Conservation (phyloP, 2,797 vertebrate species). For the Simalia tracyae region DNA sequence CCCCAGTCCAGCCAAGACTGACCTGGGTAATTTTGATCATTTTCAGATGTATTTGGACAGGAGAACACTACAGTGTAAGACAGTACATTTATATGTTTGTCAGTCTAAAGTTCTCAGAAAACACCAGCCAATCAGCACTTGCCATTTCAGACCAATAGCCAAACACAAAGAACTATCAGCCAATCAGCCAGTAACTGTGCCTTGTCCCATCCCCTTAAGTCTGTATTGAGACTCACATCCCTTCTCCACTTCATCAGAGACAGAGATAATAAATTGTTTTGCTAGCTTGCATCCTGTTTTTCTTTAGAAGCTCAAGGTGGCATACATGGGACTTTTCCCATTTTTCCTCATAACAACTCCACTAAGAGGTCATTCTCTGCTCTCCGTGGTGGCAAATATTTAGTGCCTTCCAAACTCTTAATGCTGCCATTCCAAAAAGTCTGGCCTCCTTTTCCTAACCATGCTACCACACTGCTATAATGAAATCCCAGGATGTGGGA, state of each 20-base stretch:
- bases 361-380: not conserved
- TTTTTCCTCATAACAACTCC: not conserved
- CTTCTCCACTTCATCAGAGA: not conserved
- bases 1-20: not conserved
- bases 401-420: not conserved
- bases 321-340: not conserved
- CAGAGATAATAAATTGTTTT: not conserved
- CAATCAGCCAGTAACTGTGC: not conserved
- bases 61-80: not conserved
- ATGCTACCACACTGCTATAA: not conserved
- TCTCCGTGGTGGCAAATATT: not conserved
- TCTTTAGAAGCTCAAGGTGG: not conserved
- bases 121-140: not conserved
- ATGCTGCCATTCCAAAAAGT: not conserved
- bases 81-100: not conserved
- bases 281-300: not conserved
- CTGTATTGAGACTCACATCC: not conserved
- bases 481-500: not conserved
- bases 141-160: not conserved
- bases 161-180: not conserved
- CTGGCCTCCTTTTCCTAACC: not conserved
- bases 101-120: not conserved
- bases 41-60: not conserved
- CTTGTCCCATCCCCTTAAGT: not conserved
- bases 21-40: not conserved